These are phyloP conservation scores for Cristatella mucedo DNA, from an alignment of 2,888 invertebrate species.

Conservation along the genomic window DNA sequence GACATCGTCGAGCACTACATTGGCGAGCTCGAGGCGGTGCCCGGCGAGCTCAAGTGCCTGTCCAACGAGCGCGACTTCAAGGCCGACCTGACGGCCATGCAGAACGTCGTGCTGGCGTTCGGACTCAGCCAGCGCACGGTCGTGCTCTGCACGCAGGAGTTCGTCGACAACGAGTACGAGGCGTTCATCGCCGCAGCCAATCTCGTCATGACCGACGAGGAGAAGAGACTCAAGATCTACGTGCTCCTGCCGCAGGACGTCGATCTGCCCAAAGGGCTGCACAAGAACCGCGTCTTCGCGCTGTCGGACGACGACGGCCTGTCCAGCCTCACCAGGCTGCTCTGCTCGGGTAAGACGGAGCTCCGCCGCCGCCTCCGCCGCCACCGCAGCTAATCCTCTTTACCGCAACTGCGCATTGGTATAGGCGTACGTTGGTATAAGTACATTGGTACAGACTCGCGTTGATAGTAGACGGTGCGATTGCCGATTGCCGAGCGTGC, in stretches of 20 bases:
- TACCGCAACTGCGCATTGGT: too few species aligned
- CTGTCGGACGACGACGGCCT: constrained; percentile 1
- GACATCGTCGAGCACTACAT: too few species aligned
- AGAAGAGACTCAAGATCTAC: constrained; percentile 2
- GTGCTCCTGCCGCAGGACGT: not conserved
- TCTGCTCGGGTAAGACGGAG: too few species aligned
- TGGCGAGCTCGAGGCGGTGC: too few species aligned
- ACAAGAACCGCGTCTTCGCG: not conserved
- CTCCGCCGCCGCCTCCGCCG: too few species aligned
- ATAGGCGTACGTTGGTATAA: too few species aligned
- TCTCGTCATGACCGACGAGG: too few species aligned
- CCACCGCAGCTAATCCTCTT: too few species aligned
- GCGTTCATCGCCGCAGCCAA: too few species aligned
- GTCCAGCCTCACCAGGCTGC: not conserved
- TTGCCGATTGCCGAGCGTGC: too few species aligned
- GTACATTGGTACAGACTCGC: too few species aligned
- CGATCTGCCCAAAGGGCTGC: constrained; percentile 1
- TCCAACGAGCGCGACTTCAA: constrained; percentile 8
- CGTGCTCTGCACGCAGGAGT: constrained; percentile 7
- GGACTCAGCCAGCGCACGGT: not conserved
- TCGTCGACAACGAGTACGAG: constrained; percentile 8
- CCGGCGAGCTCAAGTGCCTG: constrained; percentile 6
- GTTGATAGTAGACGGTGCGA: too few species aligned
- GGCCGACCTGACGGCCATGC: not conserved
- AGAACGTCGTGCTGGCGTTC: constrained; percentile 4